Evolutionary conservation across 1,140 invertebrate species (phyloP).

Genomic region (Drosophila nasuta): DNA sequence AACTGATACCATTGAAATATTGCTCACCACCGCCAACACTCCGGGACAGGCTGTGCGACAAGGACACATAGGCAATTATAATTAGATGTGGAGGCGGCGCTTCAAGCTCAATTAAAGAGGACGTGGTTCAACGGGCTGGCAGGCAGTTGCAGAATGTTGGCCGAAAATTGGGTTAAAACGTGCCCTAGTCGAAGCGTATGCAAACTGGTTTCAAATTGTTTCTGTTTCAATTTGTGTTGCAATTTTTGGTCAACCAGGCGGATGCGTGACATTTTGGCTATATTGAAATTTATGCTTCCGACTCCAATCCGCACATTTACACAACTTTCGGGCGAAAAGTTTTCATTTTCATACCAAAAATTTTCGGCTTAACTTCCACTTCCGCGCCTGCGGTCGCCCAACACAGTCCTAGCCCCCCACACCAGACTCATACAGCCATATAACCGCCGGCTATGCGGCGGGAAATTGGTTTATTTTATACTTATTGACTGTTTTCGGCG

Average conservation of each 20-base stretch:
- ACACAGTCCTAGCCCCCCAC: not conserved
- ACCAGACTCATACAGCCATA: conserved; percentile 4
- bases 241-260: conserved; percentile 46
- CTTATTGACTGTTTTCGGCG: conserved; percentile 57
- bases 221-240: conserved; percentile 73
- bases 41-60: not conserved
- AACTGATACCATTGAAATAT: conserved; percentile 71
- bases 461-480: conserved; percentile 81
- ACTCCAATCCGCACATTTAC: conserved; percentile 67
- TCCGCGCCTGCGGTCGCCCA: conserved; percentile 54
- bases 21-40: not conserved
- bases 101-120: conserved; percentile 69
- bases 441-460: conserved; percentile 65
- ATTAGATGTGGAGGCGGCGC: conserved; percentile 67
- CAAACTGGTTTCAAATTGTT: conserved; percentile 70
- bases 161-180: conserved; percentile 74
- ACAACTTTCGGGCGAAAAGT: conserved; percentile 67
- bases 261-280: conserved; percentile 71
- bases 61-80: conserved; percentile 62
- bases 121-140: conserved; percentile 58
- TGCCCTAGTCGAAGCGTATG: conserved; percentile 31
- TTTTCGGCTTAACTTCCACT: conserved; percentile 49
- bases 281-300: conserved; percentile 80
- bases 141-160: conserved; percentile 1
- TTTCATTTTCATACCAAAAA: conserved; percentile 64